These are phyloP conservation scores for Drosophila pachea DNA, from an alignment of 1,140 invertebrate species.

Conservation along the genomic window DNA sequence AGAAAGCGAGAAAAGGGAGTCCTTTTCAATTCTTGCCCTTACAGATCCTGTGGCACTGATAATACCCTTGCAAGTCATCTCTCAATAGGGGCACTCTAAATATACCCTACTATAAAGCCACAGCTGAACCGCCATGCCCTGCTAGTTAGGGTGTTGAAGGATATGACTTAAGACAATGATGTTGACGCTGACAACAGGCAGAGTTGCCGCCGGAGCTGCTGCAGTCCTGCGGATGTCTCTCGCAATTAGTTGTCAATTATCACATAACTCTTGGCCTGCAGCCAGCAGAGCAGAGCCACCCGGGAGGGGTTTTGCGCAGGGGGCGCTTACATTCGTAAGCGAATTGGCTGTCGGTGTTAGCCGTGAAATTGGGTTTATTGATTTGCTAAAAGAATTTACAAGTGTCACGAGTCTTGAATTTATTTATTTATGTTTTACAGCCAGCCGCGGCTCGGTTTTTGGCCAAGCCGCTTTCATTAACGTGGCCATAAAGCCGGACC, in stretches of 20 bases:
- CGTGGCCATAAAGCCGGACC: conserved; percentile 45
- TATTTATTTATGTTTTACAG: conserved; percentile 75
- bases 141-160: background rate
- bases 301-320: background rate
- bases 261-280: conserved; percentile 34
- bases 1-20: no score
- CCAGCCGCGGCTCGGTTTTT: conserved; percentile 5
- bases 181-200: conserved; percentile 22
- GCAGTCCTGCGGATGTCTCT: conserved; percentile 43
- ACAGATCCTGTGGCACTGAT: no score
- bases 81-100: no score
- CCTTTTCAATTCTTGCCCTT: no score
- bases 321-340: no score
- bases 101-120: background rate
- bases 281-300: background rate
- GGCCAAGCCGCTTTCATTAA: conserved; percentile 56
- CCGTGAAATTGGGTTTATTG: conserved; percentile 74
- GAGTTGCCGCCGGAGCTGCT: background rate
- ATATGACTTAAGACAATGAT: background rate
- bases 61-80: no score
- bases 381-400: conserved; percentile 71
- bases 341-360: conserved; percentile 7
- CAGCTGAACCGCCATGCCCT: background rate
- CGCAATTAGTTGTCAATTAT: conserved; percentile 68
- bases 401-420: conserved; percentile 72